Base-by-base conservation (phyloP, 1,140 invertebrate species). In the Drosophila arawakana region DNA sequence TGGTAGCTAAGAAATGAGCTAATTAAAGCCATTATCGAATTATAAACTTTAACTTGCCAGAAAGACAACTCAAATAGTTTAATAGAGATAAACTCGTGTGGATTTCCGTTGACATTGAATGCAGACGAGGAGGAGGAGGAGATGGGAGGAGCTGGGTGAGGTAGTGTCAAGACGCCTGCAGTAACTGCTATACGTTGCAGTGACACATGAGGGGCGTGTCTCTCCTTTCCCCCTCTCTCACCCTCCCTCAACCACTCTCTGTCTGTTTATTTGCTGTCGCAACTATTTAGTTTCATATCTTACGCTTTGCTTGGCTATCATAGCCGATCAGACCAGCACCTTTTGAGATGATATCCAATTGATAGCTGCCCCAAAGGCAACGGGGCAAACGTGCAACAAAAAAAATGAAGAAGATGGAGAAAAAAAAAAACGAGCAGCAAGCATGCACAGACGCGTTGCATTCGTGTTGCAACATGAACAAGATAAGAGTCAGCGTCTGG, bases 391-490 rank as follows among this genome's bases (percentile, higher is more conserved):
- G 10, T 39, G 37, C 37, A 30, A 30, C 3, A 30, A 30, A 30
- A 6, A 6, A 30, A 30, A 30, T 30, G 25, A 6, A 5, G 4
- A 6, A 30, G 25, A 4, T 5, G n/a, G 11, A 43, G 41, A n/a
- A 1, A 13, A 4, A 4, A 41, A 4, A 34, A 25, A 54, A 8
- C 11, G 2, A 47, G 11, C 21, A 9, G 41, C 25, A 30, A 25
- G 37, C 58, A 41, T 34, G 66, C 70, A 50, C 49, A 52, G 52
- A 57, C 59, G 62, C 47, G 41, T 60, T 18, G 72, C 72, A 62
- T 74, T 74, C 65, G 44, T 74, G 72, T 74, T 62, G 50, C 72
- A 58, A 74, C 66, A 74, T 63, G 59, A 25, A 50, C 66, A 63
- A 70, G 58, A 74, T 70, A 70, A 74, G 66, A 58, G 50, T 30